Evolutionary conservation across 2,797 vertebrate species (phyloP), one percentile per base, ranked within the genome.

Genomic region (Zalophus californianus): DNA sequence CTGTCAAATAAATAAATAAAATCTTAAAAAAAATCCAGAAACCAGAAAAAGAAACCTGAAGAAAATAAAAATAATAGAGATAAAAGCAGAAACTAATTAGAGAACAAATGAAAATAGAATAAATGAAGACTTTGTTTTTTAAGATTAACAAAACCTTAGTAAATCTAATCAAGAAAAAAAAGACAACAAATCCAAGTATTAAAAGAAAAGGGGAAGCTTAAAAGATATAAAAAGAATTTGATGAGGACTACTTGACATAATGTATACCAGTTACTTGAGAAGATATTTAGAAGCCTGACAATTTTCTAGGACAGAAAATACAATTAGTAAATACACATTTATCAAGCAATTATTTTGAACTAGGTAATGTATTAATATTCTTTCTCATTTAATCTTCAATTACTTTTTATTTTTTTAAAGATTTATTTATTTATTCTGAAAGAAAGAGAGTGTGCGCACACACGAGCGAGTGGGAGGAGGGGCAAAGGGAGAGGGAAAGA

Each of bases 231-330:
- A 73, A 91, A 70, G 9, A 86, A 62, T 70, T 88, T 78, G 38
- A 54, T 77, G 54, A 79, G 54, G 21, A 72, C 16, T 70, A 80
- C 29, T 60, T 80, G 20, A 21, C 20, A 89, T 83, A 86, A 79
- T 48, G 86, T 41, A 87, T 29, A 35, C 2, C 32, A 88, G 27
- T 38, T 88, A 88, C 80, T 80, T 92, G 35, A 64, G 83, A 96
- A 94, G 56, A 79, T 27, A 87, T 25, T 90, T 86, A 96, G 52
- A 96, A 93, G 12, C 15, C 68, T 41, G 41, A 95, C 7, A 82
- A 32, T 85, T 94, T 84, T 93, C 52, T 82, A 88, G n/a, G 13
- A n/a, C 86, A 27, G 27, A 93, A 94, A 97, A 91, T 83, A 72
- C 50, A 87, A 86, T 79, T 52, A 90, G 52, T 52, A 86, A 94